A percentile compares a stretch with the other conserved stretches of the same genome.
Conservation (phyloP, 2,113 vertebrate genomes). For the Engraulis encrasicolus region DNA sequence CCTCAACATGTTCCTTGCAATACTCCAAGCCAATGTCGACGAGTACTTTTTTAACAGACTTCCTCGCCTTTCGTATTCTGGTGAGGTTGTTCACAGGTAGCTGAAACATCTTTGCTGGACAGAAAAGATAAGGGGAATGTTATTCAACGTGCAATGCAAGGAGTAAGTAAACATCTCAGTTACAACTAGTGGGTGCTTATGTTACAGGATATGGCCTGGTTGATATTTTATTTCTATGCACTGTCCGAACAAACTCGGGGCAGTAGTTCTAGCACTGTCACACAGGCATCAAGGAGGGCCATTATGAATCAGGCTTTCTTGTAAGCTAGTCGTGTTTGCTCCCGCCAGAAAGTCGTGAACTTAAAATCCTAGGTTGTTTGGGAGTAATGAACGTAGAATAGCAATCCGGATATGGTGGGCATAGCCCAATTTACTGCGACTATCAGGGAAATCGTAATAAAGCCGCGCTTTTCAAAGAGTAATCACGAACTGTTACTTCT, state of each 20-base stretch:
- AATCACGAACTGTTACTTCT: conserved; percentile 18
- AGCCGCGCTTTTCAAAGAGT: background rate
- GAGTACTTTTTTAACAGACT: conserved; percentile 95
- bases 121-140: conserved; percentile 43
- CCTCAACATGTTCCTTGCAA: conserved; percentile 96
- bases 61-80: conserved; percentile 97
- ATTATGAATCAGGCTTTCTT: conserved; percentile 7
- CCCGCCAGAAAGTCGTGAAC: conserved; percentile 16
- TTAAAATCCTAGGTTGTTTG: background rate
- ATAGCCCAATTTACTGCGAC: background rate
- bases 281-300: background rate
- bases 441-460: background rate
- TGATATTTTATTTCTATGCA: background rate
- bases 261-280: conserved; percentile 14
- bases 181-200: background rate
- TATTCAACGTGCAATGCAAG: background rate
- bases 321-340: background rate
- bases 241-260: conserved; percentile 32
- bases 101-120: conserved; percentile 94
- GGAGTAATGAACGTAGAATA: background rate
- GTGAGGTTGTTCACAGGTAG: conserved; percentile 98
- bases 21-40: conserved; percentile 97
- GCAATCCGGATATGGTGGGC: background rate
- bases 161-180: background rate
- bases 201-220: background rate